Percentiles rank a stretch among this genome's conserved stretches.
phyloP scores from a whole-genome alignment of 2,888 invertebrate species.

The Bhutanitis thaidina region DNA sequence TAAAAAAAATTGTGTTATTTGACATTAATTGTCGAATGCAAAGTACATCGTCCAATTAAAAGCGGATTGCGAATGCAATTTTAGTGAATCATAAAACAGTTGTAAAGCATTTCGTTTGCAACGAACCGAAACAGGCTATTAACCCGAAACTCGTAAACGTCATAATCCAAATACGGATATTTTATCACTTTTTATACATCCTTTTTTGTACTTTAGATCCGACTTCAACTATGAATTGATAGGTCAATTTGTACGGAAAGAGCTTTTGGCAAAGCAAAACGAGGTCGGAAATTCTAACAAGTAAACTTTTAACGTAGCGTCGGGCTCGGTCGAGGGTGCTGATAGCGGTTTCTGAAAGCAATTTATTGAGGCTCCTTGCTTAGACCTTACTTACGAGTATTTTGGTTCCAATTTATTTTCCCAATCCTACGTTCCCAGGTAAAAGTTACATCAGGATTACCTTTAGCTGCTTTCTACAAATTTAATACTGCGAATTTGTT shows the following conservation, averaged over 20 bases:
- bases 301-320: conserved; percentile 19
- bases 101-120: conserved; percentile 9
- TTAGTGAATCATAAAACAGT: conserved; percentile 10
- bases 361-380: conserved; percentile 21
- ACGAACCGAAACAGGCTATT: conserved; percentile 4
- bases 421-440: conserved; percentile 20
- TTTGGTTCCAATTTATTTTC: conserved; percentile 20
- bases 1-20: no score
- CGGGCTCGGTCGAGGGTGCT: conserved; percentile 9
- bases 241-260: conserved; percentile 18
- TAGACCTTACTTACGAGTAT: conserved; percentile 21
- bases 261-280: conserved; percentile 19
- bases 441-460: conserved; percentile 17
- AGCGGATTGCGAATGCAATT: background rate
- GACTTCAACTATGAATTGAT: conserved; percentile 17
- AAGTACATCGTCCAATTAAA: conserved; percentile 6
- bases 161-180: conserved; percentile 7
- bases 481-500: conserved; percentile 12
- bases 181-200: background rate
- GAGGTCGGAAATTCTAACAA: conserved; percentile 19
- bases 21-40: background rate
- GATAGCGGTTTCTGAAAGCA: conserved; percentile 21
- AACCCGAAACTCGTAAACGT: conserved; percentile 6
- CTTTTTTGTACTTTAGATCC: background rate
- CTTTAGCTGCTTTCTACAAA: conserved; percentile 13